Conservation (phyloP, 64 coral and sea anemone genomes). For the Pachyseris speciosa region DNA sequence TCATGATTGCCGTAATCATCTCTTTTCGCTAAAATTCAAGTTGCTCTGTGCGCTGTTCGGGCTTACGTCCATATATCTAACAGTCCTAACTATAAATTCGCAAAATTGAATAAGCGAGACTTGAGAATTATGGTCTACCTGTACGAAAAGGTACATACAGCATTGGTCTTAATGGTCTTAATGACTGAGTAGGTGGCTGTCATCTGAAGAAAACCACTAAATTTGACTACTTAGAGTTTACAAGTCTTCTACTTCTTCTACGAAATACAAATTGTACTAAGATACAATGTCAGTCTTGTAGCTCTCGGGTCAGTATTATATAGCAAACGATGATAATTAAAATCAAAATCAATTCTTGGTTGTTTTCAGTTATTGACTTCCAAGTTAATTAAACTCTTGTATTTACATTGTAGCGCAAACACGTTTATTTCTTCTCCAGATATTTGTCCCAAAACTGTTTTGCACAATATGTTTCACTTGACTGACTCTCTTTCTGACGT, state of each 20-base stretch:
- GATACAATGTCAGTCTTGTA: background rate
- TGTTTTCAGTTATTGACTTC: background rate
- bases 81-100: background rate
- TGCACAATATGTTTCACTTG: background rate
- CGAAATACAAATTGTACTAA: background rate
- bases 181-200: background rate
- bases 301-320: background rate
- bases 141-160: background rate
- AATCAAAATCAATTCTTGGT: background rate
- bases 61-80: background rate
- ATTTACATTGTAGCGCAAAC: background rate
- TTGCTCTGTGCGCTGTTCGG: background rate
- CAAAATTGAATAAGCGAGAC: background rate
- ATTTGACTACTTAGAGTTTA: background rate
- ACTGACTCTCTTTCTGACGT: background rate
- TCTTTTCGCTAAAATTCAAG: background rate
- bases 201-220: background rate
- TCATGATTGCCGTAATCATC: background rate
- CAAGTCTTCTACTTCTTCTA: background rate
- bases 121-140: background rate
- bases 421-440: conserved; percentile 3
- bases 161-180: background rate
- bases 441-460: conserved; percentile 7
- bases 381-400: background rate
- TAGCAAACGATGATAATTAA: background rate